phyloP scores from a whole-genome alignment of 2,113 vertebrate genomes.

The Oryzias woworae region DNA sequence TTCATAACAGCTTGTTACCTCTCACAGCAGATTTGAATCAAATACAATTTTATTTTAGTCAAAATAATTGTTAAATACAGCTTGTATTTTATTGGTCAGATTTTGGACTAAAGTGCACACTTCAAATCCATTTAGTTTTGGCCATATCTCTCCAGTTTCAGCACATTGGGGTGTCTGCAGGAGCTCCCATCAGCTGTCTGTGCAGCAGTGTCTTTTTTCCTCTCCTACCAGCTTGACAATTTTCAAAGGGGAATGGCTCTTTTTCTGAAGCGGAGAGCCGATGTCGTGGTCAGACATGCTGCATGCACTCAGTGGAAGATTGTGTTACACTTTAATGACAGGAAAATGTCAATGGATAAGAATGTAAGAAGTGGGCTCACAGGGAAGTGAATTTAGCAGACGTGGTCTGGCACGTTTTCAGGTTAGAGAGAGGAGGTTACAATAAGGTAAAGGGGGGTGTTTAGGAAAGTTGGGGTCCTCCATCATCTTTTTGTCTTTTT shows the following conservation, averaged over 20 bases:
- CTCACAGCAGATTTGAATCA: too few relatives aligned
- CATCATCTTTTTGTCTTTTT: conserved; percentile 21
- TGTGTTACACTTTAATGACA: conserved; percentile 78
- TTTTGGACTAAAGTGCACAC: conserved; percentile 9
- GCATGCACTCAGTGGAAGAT: conserved; percentile 74
- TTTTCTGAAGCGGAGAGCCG: conserved; percentile 38
- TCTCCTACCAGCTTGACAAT: conserved; percentile 41
- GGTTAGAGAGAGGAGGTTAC: conserved; percentile 70
- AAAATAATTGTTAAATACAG: background rate
- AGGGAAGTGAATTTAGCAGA: conserved; percentile 79
- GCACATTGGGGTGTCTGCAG: conserved; percentile 26
- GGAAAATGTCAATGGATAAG: conserved; percentile 82
- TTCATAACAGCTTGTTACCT: too few relatives aligned
- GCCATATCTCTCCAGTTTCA: background rate
- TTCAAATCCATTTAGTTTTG: conserved; percentile 11
- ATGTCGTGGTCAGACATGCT: conserved; percentile 68
- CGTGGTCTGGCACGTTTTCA: conserved; percentile 79
- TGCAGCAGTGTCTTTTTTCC: conserved; percentile 60
- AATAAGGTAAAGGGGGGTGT: conserved; percentile 62
- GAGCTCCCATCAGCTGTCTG: conserved; percentile 13
- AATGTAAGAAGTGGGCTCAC: conserved; percentile 74
- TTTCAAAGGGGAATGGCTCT: conserved; percentile 23
- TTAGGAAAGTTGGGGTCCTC: conserved; percentile 12
- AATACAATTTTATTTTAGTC: too few relatives aligned
- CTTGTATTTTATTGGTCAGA: background rate